phyloP scores from a whole-genome alignment of 2,113 vertebrate genomes.

The Pithys albifrons region DNA sequence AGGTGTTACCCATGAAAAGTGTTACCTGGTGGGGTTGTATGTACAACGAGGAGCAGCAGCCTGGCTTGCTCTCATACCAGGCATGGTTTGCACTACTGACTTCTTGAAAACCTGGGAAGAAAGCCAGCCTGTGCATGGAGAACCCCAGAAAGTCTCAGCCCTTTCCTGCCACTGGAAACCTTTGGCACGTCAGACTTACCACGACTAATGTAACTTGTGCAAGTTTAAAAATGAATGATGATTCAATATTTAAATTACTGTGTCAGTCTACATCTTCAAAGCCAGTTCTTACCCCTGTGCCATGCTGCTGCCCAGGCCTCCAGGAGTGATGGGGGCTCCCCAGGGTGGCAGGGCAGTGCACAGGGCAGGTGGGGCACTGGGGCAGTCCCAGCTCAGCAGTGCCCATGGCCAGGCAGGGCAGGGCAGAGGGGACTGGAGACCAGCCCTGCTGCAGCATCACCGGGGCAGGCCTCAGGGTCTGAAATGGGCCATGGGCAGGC shows the following conservation, averaged over 20 bases:
- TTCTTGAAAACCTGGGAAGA: background rate
- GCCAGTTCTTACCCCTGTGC: fast-evolving
- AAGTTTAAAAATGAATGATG: background rate
- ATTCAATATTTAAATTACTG: background rate
- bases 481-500: background rate
- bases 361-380: background rate
- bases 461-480: too few species aligned
- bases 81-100: background rate
- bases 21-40: background rate
- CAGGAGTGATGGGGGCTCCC: background rate
- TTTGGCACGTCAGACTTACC: fast-evolving
- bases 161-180: background rate
- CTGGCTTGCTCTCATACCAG: background rate
- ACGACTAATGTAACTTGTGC: fast-evolving
- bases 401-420: background rate
- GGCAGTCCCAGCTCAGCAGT: background rate
- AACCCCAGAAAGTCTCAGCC: background rate
- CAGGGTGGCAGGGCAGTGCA: background rate
- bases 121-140: fast-evolving
- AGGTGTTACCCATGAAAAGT: background rate
- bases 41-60: background rate
- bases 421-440: background rate
- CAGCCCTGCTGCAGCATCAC: fast-evolving
- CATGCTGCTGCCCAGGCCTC: background rate
- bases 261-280: background rate